These are phyloP conservation scores for Grammomys surdaster DNA, from an alignment of 2,113 vertebrate genomes.

Conservation along the genomic window DNA sequence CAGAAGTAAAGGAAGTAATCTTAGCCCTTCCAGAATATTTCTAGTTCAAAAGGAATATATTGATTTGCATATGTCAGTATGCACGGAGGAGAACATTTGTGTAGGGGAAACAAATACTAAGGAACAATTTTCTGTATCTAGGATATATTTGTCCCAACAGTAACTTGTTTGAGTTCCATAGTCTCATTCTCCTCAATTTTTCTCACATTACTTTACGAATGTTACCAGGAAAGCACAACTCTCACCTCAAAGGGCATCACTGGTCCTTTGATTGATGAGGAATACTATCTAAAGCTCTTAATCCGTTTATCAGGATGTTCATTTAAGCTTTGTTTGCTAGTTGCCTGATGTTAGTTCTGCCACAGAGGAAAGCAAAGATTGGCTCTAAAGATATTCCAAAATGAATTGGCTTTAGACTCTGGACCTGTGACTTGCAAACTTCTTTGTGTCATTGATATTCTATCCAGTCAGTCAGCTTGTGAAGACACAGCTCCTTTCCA, in stretches of 20 bases:
- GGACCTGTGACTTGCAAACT: neutral
- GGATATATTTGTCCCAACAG: neutral
- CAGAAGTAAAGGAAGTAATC: neutral
- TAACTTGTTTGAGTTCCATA: neutral
- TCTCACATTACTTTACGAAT: neutral
- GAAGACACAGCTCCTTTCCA: neutral
- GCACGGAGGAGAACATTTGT: neutral
- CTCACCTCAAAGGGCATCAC: neutral
- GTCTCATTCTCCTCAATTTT: neutral
- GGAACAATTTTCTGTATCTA: neutral
- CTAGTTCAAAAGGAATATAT: neutral
- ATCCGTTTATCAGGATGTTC: neutral
- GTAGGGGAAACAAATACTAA: neutral
- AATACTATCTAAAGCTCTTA: neutral
- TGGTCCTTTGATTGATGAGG: neutral
- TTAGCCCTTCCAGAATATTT: constrained; percentile 37
- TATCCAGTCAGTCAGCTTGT: neutral
- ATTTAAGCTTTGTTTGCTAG: neutral
- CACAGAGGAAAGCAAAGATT: neutral
- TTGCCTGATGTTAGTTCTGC: neutral
- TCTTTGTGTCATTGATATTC: neutral
- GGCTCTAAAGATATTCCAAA: no score
- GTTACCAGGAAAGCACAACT: neutral
- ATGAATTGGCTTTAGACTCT: neutral
- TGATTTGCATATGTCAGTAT: neutral